phyloP scores from a whole-genome alignment of 1,140 invertebrate species.

The Magallana gigas region DNA sequence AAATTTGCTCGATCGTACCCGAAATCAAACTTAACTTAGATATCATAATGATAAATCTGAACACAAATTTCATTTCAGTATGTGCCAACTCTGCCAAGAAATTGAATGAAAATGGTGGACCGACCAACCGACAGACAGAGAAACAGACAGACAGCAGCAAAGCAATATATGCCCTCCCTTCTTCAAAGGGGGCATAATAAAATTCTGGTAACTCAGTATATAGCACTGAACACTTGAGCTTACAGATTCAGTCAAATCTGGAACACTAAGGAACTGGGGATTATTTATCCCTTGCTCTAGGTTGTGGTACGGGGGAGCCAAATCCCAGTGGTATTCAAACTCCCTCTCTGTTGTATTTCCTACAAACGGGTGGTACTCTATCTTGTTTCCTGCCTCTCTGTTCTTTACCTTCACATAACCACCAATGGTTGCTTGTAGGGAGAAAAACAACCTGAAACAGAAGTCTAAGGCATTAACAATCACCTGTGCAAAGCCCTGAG shows the following conservation, averaged over 20 bases:
- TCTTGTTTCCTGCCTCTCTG: constrained; percentile 31
- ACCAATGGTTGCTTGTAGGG: constrained; percentile 45
- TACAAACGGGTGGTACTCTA: constrained; percentile 1
- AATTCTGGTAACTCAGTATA: too few relatives aligned
- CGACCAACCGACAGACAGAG: too few relatives aligned
- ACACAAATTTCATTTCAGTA: too few relatives aligned
- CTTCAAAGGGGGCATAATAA: too few relatives aligned
- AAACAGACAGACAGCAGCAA: too few relatives aligned
- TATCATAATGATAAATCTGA: too few relatives aligned
- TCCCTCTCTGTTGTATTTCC: constrained; percentile 37
- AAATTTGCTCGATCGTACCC: too few relatives aligned
- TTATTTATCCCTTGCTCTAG: not conserved
- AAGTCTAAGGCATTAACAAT: not conserved
- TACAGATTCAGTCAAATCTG: constrained; percentile 45
- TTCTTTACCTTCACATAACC: constrained; percentile 53
- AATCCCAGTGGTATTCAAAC: constrained; percentile 51
- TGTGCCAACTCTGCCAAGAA: too few relatives aligned
- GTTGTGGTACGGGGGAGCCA: constrained; percentile 48
- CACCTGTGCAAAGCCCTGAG: too few relatives aligned
- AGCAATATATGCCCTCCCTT: too few relatives aligned
- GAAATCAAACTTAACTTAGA: too few relatives aligned
- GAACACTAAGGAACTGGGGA: constrained; percentile 36
- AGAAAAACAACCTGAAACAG: constrained; percentile 35
- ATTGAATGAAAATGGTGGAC: too few relatives aligned
- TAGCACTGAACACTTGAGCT: not conserved